Evolutionary conservation across 2,113 vertebrate genomes (phyloP).

Genomic region (Gavialis gangeticus): DNA sequence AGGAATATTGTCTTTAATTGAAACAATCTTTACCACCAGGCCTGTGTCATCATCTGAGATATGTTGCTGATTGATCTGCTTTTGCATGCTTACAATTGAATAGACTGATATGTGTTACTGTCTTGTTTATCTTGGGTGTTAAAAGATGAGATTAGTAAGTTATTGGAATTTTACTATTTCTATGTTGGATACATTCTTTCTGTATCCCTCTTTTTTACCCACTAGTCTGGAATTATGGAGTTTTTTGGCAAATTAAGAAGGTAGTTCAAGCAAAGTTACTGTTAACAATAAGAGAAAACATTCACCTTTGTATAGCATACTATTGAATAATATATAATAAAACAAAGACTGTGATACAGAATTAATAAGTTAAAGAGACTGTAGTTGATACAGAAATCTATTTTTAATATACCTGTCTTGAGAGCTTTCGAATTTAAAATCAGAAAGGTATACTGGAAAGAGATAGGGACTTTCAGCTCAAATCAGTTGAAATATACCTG

Average conservation of each 20-base stretch:
- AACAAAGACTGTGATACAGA: neutral
- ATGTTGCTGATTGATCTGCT: neutral
- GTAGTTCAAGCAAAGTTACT: neutral
- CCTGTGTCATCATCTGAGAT: neutral
- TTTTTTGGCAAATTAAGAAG: constrained; percentile 1
- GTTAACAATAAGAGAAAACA: constrained; percentile 19
- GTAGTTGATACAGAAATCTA: neutral
- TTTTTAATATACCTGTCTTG: neutral
- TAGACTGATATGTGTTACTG: neutral
- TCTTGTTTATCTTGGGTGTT: neutral
- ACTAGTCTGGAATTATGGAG: neutral
- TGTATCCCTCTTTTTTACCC: neutral
- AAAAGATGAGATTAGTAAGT: neutral
- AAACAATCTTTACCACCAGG: neutral
- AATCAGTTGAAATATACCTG: neutral
- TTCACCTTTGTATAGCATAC: neutral
- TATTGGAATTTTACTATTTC: neutral
- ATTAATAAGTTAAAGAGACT: neutral
- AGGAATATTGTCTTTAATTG: too few relatives aligned
- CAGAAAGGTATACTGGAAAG: neutral
- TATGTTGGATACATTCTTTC: neutral
- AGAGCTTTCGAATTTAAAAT: constrained; percentile 3
- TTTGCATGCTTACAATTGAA: neutral
- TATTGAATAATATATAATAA: neutral
- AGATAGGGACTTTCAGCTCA: neutral